Evolutionary conservation across 2,888 invertebrate genomes (phyloP).

Genomic region (Meta bourneti): DNA sequence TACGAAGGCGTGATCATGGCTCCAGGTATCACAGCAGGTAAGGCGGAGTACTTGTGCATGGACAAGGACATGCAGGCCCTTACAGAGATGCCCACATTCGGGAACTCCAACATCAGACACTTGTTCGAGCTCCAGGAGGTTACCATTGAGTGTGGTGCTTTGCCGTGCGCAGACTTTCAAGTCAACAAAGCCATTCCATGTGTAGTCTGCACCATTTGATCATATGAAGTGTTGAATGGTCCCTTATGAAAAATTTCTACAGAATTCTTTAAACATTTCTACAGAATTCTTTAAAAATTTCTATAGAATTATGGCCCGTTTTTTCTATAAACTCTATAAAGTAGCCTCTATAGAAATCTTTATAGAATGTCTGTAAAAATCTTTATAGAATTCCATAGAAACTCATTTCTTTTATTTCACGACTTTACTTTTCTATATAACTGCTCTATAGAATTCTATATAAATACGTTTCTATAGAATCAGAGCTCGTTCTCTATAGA

Average conservation of each 20-base stretch:
- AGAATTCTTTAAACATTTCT: no score
- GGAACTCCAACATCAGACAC: neutral
- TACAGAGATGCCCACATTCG: neutral
- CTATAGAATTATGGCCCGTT: neutral
- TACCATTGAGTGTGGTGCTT: neutral
- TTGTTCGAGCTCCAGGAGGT: conserved; percentile 20
- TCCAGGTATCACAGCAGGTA: neutral
- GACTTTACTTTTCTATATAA: no score
- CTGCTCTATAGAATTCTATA: no score
- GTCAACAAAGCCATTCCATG: neutral
- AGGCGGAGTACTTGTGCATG: conserved; percentile 3
- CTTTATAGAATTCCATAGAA: no score
- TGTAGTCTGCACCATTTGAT: conserved; percentile 15
- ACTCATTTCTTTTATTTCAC: no score
- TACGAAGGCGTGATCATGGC: conserved; percentile 40
- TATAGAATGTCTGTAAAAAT: no score
- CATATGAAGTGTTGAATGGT: neutral
- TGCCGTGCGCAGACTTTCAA: conserved; percentile 5
- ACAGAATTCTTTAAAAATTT: no score
- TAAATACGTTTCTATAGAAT: no score
- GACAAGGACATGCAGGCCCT: conserved; percentile 14
- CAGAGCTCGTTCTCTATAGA: no score
- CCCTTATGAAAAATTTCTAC: neutral
- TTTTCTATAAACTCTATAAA: no score
- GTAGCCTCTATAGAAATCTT: no score